These are phyloP conservation scores for Pantherophis vulpinus DNA, from an alignment of 2,797 vertebrate species.

Conservation along the genomic window DNA sequence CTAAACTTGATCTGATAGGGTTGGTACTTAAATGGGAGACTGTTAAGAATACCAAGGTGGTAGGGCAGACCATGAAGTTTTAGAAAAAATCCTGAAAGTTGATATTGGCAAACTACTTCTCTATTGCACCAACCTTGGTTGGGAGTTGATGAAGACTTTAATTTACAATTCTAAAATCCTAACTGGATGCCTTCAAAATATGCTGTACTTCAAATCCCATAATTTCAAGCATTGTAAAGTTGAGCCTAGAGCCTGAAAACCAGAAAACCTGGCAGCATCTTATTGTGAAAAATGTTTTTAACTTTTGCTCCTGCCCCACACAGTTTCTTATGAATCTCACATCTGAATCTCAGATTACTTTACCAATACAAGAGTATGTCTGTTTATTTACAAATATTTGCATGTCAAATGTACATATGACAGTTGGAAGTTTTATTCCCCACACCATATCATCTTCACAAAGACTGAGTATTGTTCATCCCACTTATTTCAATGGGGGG, in stretches of 20 bases:
- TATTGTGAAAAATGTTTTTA: not conserved
- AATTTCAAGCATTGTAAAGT: not conserved
- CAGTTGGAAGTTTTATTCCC: not conserved
- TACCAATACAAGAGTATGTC: not conserved
- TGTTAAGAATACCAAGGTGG: not conserved
- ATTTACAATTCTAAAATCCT: not conserved
- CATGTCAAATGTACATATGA: not conserved
- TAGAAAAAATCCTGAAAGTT: not conserved
- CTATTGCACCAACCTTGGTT: not conserved
- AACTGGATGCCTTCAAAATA: not conserved
- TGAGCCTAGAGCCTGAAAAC: not conserved
- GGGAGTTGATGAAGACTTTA: not conserved
- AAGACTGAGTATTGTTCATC: not conserved
- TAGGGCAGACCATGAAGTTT: not conserved
- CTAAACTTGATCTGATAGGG: not conserved
- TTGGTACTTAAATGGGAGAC: not conserved
- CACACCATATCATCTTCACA: not conserved
- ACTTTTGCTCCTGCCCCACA: not conserved
- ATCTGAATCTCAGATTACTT: not conserved
- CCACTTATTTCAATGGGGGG: not conserved
- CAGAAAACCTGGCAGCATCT: not conserved
- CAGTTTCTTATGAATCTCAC: not conserved
- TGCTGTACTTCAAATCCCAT: not conserved
- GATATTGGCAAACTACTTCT: not conserved
- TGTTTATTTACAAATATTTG: not conserved